phyloP scores from a whole-genome alignment of 2,797 vertebrate species.

The Saxicola maurus region DNA sequence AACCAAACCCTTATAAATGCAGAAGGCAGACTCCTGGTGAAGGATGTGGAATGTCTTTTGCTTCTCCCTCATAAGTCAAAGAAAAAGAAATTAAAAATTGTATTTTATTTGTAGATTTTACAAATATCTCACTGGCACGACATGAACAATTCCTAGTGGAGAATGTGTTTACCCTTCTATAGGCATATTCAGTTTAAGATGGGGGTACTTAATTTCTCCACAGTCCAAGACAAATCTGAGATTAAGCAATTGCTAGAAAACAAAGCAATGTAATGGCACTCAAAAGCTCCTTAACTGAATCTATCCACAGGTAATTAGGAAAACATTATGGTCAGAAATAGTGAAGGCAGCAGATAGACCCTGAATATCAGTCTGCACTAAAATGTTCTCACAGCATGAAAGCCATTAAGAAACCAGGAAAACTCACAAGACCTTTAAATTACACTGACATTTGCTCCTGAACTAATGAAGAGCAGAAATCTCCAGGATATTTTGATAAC shows the following conservation, averaged over 20 bases:
- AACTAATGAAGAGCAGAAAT: background rate
- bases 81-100: background rate
- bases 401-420: background rate
- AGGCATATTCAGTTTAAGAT: background rate
- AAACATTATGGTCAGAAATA: background rate
- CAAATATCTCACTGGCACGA: background rate
- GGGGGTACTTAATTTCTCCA: background rate
- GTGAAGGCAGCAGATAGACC: background rate
- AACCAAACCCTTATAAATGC: background rate
- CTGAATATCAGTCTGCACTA: background rate
- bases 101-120: background rate
- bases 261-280: background rate
- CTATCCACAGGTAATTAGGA: background rate
- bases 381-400: background rate
- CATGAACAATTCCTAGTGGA: background rate
- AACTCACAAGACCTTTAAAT: background rate
- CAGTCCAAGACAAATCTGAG: background rate
- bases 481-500: background rate
- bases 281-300: background rate
- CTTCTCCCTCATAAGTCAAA: background rate
- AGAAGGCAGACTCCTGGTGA: background rate
- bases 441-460: background rate
- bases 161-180: rapidly evolving
- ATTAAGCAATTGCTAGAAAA: background rate
- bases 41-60: rapidly evolving